Evolutionary conservation across 2,888 invertebrate genomes (phyloP).

Genomic region (Caenorhabditis sulstoni): DNA sequence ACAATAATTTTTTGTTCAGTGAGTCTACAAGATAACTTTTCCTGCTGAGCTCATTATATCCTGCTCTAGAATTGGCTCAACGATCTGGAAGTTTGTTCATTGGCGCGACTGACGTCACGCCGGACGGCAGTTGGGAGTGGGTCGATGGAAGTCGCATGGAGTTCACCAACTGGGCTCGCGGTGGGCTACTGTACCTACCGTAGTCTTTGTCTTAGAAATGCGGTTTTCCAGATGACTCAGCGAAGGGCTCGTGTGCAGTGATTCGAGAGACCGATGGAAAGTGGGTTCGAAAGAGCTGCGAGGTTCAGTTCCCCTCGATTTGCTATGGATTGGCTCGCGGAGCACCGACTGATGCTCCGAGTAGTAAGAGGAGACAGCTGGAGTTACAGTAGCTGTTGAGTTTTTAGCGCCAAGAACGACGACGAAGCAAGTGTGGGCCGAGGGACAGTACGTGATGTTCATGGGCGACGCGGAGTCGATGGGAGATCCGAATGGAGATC

Average conservation of each 20-base stretch:
- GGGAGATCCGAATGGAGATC: constrained; percentile 8
- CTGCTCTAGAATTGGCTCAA: background rate
- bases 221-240: background rate
- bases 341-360: constrained; percentile 20
- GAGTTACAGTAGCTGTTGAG: too few species aligned
- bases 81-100: background rate
- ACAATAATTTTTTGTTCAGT: constrained; percentile 28
- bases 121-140: constrained; percentile 25
- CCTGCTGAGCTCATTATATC: background rate
- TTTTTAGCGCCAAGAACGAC: constrained; percentile 4
- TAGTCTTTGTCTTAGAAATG: background rate
- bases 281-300: constrained; percentile 8
- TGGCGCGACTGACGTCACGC: constrained; percentile 18
- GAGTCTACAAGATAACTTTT: background rate
- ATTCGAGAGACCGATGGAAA: background rate
- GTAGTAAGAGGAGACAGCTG: too few species aligned
- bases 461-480: constrained; percentile 15
- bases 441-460: constrained; percentile 7
- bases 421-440: background rate
- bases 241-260: constrained; percentile 1
- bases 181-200: constrained; percentile 9
- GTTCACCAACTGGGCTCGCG: constrained; percentile 20
- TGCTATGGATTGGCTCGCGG: constrained; percentile 18
- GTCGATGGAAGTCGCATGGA: constrained; percentile 15
- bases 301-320: background rate